These are phyloP conservation scores for Sarcophaga bullata DNA, from an alignment of 1,140 invertebrate genomes.

Conservation along the genomic window DNA sequence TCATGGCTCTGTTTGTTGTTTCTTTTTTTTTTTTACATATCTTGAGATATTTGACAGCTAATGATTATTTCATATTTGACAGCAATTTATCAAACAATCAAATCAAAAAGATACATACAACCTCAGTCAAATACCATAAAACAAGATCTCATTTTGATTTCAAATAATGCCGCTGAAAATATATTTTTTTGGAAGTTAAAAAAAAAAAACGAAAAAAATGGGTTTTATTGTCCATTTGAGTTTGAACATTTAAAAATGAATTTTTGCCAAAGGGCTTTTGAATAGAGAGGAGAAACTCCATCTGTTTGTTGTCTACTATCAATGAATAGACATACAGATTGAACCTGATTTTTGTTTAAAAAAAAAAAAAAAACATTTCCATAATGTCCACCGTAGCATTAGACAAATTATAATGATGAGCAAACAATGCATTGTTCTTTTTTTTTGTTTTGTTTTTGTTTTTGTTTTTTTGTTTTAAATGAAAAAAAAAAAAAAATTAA, in stretches of 20 bases:
- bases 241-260: not conserved
- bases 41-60: constrained; percentile 26
- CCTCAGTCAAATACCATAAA: not conserved
- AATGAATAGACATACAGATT: not conserved
- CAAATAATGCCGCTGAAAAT: not conserved
- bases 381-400: not conserved
- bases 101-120: not conserved
- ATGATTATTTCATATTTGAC: constrained; percentile 36
- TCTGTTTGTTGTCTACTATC: too few relatives aligned
- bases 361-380: not conserved
- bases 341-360: too few relatives aligned
- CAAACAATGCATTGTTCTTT: not conserved
- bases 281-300: not conserved
- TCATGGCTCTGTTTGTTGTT: too few relatives aligned
- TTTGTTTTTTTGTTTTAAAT: too few relatives aligned
- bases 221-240: too few relatives aligned
- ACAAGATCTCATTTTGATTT: not conserved
- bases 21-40: too few relatives aligned
- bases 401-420: not conserved
- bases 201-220: too few relatives aligned
- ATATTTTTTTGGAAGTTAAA: too few relatives aligned
- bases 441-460: not conserved
- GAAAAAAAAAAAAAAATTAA: too few relatives aligned
- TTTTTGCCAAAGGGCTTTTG: not conserved
- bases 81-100: constrained; percentile 40